Evolutionary conservation across 1,140 invertebrate species (phyloP).

Genomic region (Heliconius eleuchia): DNA sequence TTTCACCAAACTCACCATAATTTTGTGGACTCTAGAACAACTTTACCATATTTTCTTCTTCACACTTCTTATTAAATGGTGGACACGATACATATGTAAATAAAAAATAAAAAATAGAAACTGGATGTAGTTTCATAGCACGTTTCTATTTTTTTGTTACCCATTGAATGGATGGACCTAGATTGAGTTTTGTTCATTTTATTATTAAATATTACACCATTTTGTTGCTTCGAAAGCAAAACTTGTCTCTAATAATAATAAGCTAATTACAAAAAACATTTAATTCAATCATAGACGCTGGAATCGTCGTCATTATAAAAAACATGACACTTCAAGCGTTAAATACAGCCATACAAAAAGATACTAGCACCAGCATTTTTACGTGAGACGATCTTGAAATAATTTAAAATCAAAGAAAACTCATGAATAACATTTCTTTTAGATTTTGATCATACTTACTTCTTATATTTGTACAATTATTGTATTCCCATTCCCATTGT

Average conservation of each 20-base stretch:
- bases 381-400: background rate
- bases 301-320: background rate
- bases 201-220: background rate
- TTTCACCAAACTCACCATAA: too few species aligned
- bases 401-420: background rate
- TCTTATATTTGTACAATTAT: too few species aligned
- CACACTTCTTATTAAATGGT: too few species aligned
- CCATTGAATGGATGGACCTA: background rate
- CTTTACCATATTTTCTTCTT: too few species aligned
- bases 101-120: too few species aligned
- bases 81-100: too few species aligned
- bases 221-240: background rate
- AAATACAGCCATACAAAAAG: conserved; percentile 8
- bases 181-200: background rate
- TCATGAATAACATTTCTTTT: background rate
- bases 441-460: too few species aligned
- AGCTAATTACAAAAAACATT: conserved; percentile 3
- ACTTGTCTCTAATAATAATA: background rate
- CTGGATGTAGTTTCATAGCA: too few species aligned
- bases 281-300: background rate
- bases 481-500: too few species aligned
- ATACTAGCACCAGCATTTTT: background rate
- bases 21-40: too few species aligned
- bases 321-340: conserved; percentile 8
- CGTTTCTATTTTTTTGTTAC: background rate